A percentile compares a stretch with the other conserved stretches of the same genome.
Evolutionary conservation across 2,888 invertebrate genomes (phyloP).

Genomic region (Epinotia ramella): DNA sequence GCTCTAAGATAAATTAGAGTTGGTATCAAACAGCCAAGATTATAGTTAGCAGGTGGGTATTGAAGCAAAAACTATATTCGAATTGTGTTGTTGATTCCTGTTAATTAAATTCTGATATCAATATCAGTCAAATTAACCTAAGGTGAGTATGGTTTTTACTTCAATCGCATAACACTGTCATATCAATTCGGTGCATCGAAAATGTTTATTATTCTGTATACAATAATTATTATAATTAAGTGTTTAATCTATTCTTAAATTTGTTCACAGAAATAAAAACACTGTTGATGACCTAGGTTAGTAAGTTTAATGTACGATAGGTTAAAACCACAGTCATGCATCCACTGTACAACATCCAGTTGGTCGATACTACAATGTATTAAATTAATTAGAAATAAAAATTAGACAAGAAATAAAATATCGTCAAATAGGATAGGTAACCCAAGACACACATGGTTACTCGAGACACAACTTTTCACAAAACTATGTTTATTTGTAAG

Average conservation of each 20-base stretch:
- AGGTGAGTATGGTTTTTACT: conserved; percentile 12
- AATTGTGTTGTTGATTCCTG: neutral
- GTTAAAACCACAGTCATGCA: conserved; percentile 40
- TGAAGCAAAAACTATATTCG: conserved; percentile 27
- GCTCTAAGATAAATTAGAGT: neutral
- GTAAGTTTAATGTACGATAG: conserved; percentile 7
- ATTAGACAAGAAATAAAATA: conserved; percentile 10
- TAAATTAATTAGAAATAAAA: conserved; percentile 29
- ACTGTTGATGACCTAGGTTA: conserved; percentile 24
- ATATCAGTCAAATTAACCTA: neutral
- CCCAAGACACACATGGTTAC: neutral
- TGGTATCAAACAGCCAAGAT: conserved; percentile 10
- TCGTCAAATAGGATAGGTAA: neutral
- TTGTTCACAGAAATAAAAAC: neutral
- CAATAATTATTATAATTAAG: neutral
- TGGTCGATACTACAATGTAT: conserved; percentile 38
- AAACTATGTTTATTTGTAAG: neutral
- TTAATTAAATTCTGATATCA: neutral
- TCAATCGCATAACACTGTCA: conserved; percentile 9
- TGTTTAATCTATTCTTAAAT: neutral
- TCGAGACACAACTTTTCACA: neutral
- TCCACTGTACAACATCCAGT: conserved; percentile 41
- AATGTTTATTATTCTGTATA: conserved; percentile 17
- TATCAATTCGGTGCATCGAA: neutral
- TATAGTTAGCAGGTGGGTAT: conserved; percentile 2